Percentiles rank a stretch among this genome's conserved stretches.
Evolutionary conservation across 2,888 invertebrate species (phyloP).

Genomic region (Abrostola tripartita): DNA sequence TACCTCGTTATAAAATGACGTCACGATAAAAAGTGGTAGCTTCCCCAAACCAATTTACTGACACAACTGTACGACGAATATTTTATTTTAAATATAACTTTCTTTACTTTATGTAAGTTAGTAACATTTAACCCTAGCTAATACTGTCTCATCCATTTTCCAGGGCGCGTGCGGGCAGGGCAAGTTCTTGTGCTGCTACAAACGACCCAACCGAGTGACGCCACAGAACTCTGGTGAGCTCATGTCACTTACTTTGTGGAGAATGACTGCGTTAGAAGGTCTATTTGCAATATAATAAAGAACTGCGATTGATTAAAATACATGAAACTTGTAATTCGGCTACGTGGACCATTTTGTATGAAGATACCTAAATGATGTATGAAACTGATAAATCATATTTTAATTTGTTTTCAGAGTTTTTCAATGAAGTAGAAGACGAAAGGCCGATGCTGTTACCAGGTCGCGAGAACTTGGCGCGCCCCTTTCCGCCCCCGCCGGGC

Average conservation of each 20-base stretch:
- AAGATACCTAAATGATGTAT: too few relatives aligned
- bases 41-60: too few relatives aligned
- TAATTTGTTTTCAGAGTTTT: slow-evolving; percentile 67
- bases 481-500: slow-evolving; percentile 62
- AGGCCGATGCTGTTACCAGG: slow-evolving; percentile 71
- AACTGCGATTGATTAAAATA: too few relatives aligned
- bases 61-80: too few relatives aligned
- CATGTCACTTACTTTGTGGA: background rate
- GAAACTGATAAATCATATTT: too few relatives aligned
- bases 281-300: background rate
- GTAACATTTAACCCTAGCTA: too few relatives aligned
- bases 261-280: background rate
- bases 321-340: too few relatives aligned
- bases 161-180: slow-evolving; percentile 90
- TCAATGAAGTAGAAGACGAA: slow-evolving; percentile 78
- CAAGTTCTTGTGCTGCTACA: slow-evolving; percentile 90
- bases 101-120: too few relatives aligned
- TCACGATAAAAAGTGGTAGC: too few relatives aligned
- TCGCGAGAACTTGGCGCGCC: slow-evolving; percentile 59
- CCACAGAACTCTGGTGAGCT: slow-evolving; percentile 66
- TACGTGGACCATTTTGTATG: too few relatives aligned
- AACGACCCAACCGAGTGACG: slow-evolving; percentile 63
- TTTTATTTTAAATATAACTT: too few relatives aligned
- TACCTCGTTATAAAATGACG: too few relatives aligned
- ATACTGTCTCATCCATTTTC: slow-evolving; percentile 49